Evolutionary conservation across 2,888 invertebrate genomes (phyloP).

Genomic region (Tipula unca): DNA sequence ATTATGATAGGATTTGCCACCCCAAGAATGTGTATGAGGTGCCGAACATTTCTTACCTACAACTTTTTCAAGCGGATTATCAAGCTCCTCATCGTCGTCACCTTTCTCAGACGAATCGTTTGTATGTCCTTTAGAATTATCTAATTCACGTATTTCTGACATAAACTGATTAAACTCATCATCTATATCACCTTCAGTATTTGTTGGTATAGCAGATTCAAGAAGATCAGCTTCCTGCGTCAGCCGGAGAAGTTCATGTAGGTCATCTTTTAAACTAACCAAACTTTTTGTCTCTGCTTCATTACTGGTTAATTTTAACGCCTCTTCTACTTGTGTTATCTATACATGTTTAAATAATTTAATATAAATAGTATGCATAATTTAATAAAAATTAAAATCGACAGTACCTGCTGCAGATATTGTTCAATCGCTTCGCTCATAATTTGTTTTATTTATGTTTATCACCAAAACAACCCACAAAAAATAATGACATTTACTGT

Average conservation of each 20-base stretch:
- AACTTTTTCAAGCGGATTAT: conserved; percentile 34
- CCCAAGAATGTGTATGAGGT: conserved; percentile 72
- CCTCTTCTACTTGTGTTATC: conserved; percentile 55
- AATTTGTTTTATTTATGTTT: background rate
- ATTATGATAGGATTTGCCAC: conserved; percentile 68
- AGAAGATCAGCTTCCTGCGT: conserved; percentile 50
- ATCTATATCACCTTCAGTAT: conserved; percentile 28
- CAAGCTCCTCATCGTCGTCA: background rate
- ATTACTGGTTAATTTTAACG: conserved; percentile 45
- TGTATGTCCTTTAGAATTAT: conserved; percentile 21
- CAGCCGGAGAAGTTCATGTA: conserved; percentile 58
- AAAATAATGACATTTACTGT: background rate
- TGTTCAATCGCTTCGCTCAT: conserved; percentile 21
- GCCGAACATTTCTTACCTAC: conserved; percentile 83
- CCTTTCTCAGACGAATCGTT: background rate
- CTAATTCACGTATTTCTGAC: conserved; percentile 33
- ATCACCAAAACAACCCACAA: background rate
- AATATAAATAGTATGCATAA: conserved; percentile 42
- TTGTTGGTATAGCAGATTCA: conserved; percentile 23
- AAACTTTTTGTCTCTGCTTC: conserved; percentile 49
- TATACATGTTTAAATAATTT: conserved; percentile 31
- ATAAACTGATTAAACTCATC: conserved; percentile 36
- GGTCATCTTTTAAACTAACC: conserved; percentile 51
- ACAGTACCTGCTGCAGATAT: conserved; percentile 22
- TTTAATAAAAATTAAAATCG: background rate